Evolutionary conservation across 2,113 vertebrate species (phyloP).

Genomic region (Vimba vimba): DNA sequence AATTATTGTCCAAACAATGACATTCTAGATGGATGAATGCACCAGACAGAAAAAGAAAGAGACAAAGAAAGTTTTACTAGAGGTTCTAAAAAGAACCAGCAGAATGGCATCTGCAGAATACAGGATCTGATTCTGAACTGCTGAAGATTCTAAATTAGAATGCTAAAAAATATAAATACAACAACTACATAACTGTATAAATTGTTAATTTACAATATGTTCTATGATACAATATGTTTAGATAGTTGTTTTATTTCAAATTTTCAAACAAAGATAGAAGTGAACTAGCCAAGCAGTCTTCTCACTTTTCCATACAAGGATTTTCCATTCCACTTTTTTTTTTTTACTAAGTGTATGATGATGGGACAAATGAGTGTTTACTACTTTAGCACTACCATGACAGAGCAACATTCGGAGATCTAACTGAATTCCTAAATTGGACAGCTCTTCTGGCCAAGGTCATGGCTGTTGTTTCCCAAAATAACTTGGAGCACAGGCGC

Average conservation of each 20-base stretch:
- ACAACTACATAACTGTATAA: neutral
- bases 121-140: no score
- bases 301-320: neutral
- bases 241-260: neutral
- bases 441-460: constrained; percentile 88
- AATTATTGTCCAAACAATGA: neutral
- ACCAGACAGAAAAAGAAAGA: neutral
- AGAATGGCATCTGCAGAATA: neutral
- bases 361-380: constrained; percentile 28
- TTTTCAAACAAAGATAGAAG: neutral
- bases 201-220: neutral
- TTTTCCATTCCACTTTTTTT: no score
- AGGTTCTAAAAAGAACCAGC: neutral
- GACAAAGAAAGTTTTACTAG: neutral
- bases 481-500: constrained; percentile 82
- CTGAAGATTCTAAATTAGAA: neutral
- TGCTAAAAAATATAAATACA: neutral
- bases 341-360: neutral
- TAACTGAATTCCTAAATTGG: constrained; percentile 89
- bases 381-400: constrained; percentile 22
- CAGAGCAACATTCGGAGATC: constrained; percentile 65
- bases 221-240: no score
- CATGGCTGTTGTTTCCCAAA: constrained; percentile 87
- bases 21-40: neutral
- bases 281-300: neutral